Percentiles rank a stretch among this genome's conserved stretches.
phyloP scores from a whole-genome alignment of 2,888 invertebrate genomes.

The Epinotia brunnichana region DNA sequence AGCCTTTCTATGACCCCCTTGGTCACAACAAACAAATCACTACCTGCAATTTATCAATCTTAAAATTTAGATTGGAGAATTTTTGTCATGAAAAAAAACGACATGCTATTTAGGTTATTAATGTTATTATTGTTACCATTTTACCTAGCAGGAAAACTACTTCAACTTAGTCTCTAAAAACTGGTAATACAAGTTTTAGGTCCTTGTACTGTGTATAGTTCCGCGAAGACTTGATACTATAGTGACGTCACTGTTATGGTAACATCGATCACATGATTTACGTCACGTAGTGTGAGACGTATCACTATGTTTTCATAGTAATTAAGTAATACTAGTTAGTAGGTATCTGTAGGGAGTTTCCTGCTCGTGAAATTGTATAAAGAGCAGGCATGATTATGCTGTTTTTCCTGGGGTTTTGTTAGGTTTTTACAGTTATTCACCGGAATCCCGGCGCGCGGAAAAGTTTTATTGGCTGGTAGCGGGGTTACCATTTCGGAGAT shows the following conservation, averaged over 20 bases:
- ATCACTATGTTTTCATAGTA: no score
- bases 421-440: constrained; percentile 2
- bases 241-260: background rate
- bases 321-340: no score
- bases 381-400: background rate
- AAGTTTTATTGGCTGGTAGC: background rate
- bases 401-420: constrained; percentile 5
- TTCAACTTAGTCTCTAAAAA: background rate
- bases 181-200: background rate
- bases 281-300: background rate
- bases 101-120: no score
- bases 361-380: background rate
- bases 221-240: background rate
- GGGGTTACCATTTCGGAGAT: background rate
- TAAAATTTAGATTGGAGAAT: no score
- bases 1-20: no score
- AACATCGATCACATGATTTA: background rate
- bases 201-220: background rate
- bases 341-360: background rate
- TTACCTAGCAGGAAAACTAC: background rate
- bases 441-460: constrained; percentile 1
- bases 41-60: no score
- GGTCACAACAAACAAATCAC: no score
- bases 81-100: no score
- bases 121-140: background rate